Percentiles rank a stretch among this genome's conserved stretches.
These are phyloP conservation scores for Lampropteryx suffumata DNA, from an alignment of 2,888 invertebrate genomes.

Conservation along the genomic window DNA sequence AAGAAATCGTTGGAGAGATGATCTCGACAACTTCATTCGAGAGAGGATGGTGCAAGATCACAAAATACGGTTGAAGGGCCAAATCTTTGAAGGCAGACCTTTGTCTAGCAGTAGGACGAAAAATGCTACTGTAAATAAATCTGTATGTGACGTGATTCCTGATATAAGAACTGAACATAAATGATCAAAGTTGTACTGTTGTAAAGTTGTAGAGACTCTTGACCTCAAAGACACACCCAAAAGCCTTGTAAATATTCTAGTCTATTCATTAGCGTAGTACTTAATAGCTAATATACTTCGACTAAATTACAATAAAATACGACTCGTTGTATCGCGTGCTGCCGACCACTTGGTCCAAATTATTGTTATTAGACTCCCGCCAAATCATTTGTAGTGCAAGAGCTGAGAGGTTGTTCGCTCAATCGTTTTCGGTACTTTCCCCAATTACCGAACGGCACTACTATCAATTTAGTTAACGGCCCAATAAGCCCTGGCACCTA, in stretches of 20 bases:
- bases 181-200: background rate
- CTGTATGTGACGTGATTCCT: too few species aligned
- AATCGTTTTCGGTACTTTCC: background rate
- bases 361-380: constrained; percentile 26
- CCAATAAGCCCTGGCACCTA: too few species aligned
- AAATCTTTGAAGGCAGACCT: too few species aligned
- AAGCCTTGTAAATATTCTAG: constrained; percentile 1
- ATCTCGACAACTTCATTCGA: too few species aligned
- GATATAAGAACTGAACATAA: too few species aligned
- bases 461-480: too few species aligned
- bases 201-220: background rate
- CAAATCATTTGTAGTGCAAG: constrained; percentile 10
- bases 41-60: too few species aligned
- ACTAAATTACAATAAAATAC: constrained; percentile 38
- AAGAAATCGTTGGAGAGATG: too few species aligned
- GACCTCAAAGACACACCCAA: constrained; percentile 19
- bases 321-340: constrained; percentile 48
- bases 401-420: constrained; percentile 1
- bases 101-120: too few species aligned
- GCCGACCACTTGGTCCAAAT: constrained; percentile 44
- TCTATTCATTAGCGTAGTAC: constrained; percentile 12
- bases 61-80: too few species aligned
- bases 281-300: constrained; percentile 17
- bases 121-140: too few species aligned
- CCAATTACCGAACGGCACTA: too few species aligned